Conservation (phyloP, 2,888 invertebrate species). For the Smittia aterrima region DNA sequence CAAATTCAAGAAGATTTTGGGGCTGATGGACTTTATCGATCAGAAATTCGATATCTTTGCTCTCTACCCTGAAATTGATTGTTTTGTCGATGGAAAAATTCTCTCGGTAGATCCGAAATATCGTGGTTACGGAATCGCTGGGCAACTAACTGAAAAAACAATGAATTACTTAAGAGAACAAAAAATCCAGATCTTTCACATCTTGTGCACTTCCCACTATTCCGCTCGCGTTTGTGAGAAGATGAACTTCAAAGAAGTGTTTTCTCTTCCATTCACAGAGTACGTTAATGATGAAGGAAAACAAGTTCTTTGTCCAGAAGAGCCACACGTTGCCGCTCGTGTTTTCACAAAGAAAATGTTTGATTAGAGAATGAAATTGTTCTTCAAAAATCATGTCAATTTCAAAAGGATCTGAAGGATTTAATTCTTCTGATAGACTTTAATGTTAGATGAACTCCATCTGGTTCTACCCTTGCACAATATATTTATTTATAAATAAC, state of each 20-base stretch:
- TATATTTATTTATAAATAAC: too few relatives aligned
- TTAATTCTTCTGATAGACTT: too few relatives aligned
- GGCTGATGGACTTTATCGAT: slow-evolving; percentile 56
- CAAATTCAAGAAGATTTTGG: slow-evolving; percentile 58
- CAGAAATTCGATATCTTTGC: slow-evolving; percentile 54
- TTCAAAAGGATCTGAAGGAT: background rate
- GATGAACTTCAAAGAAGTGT: slow-evolving; percentile 68
- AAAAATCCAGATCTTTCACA: slow-evolving; percentile 59
- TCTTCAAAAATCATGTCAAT: slow-evolving; percentile 5
- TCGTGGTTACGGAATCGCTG: slow-evolving; percentile 53
- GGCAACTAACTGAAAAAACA: slow-evolving; percentile 49
- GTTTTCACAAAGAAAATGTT: slow-evolving; percentile 57
- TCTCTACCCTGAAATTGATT: slow-evolving; percentile 52
- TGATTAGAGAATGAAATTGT: background rate
- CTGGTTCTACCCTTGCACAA: too few relatives aligned
- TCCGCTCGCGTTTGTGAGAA: slow-evolving; percentile 71
- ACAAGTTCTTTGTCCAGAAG: slow-evolving; percentile 63
- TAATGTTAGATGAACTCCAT: too few relatives aligned
- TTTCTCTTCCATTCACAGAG: slow-evolving; percentile 63
- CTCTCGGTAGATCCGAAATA: slow-evolving; percentile 52
- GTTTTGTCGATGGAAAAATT: slow-evolving; percentile 53
- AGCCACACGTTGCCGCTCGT: slow-evolving; percentile 62
- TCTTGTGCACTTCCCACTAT: slow-evolving; percentile 73
- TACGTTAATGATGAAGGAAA: slow-evolving; percentile 63
- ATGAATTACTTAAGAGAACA: slow-evolving; percentile 51